Conservation (phyloP, 2,797 vertebrate genomes). For the Gallinago stenura region DNA sequence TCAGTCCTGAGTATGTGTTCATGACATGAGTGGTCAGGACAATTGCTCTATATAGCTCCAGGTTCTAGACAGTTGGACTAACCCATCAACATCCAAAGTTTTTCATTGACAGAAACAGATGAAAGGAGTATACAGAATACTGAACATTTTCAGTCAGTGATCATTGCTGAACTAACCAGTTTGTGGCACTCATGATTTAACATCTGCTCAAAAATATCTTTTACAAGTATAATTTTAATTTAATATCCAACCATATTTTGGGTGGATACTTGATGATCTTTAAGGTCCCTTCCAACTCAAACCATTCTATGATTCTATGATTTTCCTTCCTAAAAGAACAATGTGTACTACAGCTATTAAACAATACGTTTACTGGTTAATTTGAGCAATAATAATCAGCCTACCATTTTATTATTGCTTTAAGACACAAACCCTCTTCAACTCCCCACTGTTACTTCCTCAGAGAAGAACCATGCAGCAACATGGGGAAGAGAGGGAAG, state of each 20-base stretch:
- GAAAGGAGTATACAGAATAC: not conserved
- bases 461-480: not conserved
- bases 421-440: not conserved
- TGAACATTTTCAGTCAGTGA: not conserved
- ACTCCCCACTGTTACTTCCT: not conserved
- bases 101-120: not conserved
- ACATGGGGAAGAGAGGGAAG: not conserved
- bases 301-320: too few relatives aligned
- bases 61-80: not conserved
- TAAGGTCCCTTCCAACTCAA: too few relatives aligned
- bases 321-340: not conserved
- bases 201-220: not conserved
- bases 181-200: not conserved
- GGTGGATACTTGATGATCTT: too few relatives aligned
- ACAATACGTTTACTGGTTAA: not conserved
- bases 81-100: not conserved
- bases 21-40: not conserved
- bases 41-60: not conserved
- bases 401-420: not conserved
- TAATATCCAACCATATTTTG: not conserved
- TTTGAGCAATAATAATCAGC: not conserved
- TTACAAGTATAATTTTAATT: not conserved
- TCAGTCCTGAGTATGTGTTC: not conserved
- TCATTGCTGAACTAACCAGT: not conserved
- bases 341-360: not conserved